Conservation (phyloP, 2,888 invertebrate genomes). For the Hermaeophaga mercurialis region DNA sequence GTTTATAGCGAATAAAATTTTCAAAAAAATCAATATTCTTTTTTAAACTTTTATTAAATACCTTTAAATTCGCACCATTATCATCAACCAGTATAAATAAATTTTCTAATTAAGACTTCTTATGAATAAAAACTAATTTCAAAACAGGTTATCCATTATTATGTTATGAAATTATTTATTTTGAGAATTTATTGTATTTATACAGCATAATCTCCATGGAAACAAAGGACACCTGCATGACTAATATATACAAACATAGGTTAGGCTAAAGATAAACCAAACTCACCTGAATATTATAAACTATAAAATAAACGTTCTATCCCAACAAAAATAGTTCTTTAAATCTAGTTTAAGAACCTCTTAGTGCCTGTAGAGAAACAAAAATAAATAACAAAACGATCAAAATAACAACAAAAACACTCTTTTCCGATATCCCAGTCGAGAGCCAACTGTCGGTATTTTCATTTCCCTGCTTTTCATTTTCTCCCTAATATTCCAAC, state of each 20-base stretch:
- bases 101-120: too few relatives aligned
- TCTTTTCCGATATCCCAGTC: conserved; percentile 31
- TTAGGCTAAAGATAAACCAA: background rate
- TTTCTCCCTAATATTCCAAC: conserved; percentile 38
- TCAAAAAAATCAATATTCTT: too few relatives aligned
- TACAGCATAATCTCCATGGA: conserved; percentile 7
- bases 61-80: too few relatives aligned
- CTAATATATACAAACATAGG: background rate
- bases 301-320: background rate
- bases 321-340: background rate
- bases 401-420: conserved; percentile 39
- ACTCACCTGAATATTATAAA: background rate
- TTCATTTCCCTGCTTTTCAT: conserved; percentile 31
- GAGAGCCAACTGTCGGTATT: conserved; percentile 39
- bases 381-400: conserved; percentile 34
- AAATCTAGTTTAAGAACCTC: background rate
- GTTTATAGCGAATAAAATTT: too few relatives aligned
- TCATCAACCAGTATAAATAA: too few relatives aligned
- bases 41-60: too few relatives aligned
- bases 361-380: background rate
- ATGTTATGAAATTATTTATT: too few relatives aligned
- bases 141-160: too few relatives aligned
- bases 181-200: too few relatives aligned
- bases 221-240: conserved; percentile 1
- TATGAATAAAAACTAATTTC: too few relatives aligned